These are phyloP conservation scores for Phataginus tricuspis DNA, from an alignment of 2,797 vertebrate species.

Conservation along the genomic window DNA sequence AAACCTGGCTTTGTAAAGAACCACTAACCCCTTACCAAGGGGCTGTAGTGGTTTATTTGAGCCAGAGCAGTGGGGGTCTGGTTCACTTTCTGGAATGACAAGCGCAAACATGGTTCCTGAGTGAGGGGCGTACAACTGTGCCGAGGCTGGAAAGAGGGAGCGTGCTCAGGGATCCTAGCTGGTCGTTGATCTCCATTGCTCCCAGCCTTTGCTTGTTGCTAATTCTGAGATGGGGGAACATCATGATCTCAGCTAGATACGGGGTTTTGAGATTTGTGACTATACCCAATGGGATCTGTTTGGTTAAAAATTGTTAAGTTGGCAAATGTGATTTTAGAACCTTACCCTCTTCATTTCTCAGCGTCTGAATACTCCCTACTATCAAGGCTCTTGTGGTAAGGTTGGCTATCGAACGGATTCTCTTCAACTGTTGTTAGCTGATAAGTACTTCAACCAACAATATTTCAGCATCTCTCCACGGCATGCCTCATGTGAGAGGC, in stretches of 20 bases:
- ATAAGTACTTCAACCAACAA: background rate
- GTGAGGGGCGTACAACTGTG: too few species aligned
- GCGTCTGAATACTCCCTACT: background rate
- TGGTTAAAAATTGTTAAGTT: background rate
- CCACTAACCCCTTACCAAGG: background rate
- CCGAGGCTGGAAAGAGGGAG: background rate
- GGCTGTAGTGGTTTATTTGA: background rate
- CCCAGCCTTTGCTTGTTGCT: background rate
- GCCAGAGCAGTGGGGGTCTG: background rate
- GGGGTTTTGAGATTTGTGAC: background rate
- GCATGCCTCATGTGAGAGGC: background rate
- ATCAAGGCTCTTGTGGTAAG: background rate
- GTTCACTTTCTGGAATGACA: background rate
- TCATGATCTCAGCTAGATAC: background rate
- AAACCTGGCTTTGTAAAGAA: background rate
- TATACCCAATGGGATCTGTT: background rate
- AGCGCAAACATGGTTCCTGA: background rate
- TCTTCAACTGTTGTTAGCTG: background rate
- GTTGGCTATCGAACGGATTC: background rate
- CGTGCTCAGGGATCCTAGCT: background rate
- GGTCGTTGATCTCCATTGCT: background rate
- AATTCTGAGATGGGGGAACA: background rate
- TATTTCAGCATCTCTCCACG: background rate
- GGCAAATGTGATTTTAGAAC: background rate
- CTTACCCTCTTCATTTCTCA: background rate